Base-by-base conservation (phyloP, 2,113 vertebrate genomes). In the Guaruba guarouba region DNA sequence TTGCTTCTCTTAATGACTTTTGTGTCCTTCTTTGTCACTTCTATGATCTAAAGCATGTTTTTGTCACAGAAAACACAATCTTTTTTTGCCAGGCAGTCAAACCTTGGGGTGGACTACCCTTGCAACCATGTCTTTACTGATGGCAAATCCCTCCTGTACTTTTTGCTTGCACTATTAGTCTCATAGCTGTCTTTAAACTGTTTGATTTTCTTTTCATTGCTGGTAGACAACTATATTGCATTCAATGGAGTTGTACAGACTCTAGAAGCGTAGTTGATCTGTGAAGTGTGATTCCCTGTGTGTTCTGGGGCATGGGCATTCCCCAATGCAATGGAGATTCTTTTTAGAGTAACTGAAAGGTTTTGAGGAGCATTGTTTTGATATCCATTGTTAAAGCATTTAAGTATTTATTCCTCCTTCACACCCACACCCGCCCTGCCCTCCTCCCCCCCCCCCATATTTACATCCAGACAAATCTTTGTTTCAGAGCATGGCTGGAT, bases 71-170 rank as follows among this genome's bases (percentile, higher is more conserved):
- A 86, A 92, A 9, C 16, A 61, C 29, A 23, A 24, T 16, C 1
- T n/a, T 11, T 70, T 31, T 68, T 57, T 66, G 17, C 24, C 48
- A 8, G 66, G 31, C 18, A 71, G 55, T 79, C 20, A 43, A 71
- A 39, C 35, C 39, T 57, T 2, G 2, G 39, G 9, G 28, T 62
- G 67, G 67, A 17, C 31, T 49, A n/a, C 6, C 13, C 3, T 7
- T 82, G n/a, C 28, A 80, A 19, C 24, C 4, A 0, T 37, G 24
- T 29, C 24, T 82, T 91, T 67, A 28, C 19, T 52, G 24, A 10
- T 49, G 29, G 9, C 1, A 1, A 70, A 57, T 73, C 15, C 7
- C 7, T 4, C 4, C 44, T 64, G 23, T 7, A 33, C 0, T 0
- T 85, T 84, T 82, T 82, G 29, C 18, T 25, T 86, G 29, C 18